These are phyloP conservation scores for Myotis pilosus DNA, from an alignment of 2,797 vertebrate species.

Conservation along the genomic window DNA sequence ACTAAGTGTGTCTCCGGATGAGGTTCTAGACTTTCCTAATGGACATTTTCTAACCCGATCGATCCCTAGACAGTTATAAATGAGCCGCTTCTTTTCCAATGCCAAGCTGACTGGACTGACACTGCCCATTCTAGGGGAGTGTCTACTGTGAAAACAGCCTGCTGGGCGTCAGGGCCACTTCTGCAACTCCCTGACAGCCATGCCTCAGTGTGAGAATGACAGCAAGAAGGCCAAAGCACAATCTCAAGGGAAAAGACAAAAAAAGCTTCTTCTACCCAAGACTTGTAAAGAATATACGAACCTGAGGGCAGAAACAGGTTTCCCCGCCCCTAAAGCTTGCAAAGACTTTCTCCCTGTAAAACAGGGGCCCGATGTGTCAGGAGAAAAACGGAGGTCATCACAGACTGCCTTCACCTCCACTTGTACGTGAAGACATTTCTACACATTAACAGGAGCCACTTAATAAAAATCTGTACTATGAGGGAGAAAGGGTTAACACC, in stretches of 20 bases:
- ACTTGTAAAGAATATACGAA: neutral
- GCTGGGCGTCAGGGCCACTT: neutral
- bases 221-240: neutral
- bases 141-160: neutral
- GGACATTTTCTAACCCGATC: neutral
- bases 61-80: neutral
- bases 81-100: neutral
- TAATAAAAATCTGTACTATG: neutral
- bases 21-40: neutral
- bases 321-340: neutral
- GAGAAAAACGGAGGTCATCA: neutral
- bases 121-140: neutral
- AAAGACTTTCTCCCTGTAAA: neutral
- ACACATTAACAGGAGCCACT: neutral
- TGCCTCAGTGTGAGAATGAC: neutral
- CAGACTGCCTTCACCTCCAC: neutral
- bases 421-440: neutral
- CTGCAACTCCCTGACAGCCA: neutral
- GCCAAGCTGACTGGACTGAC: neutral
- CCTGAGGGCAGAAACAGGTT: rapidly evolving
- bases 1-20: neutral
- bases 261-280: neutral
- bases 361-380: neutral
- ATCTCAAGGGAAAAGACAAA: no score
- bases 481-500: slow-evolving; percentile 22